Percentiles rank a stretch among this genome's conserved stretches.
Conservation (phyloP, 2,888 invertebrate genomes). For the Dastarcus helophoroides region DNA sequence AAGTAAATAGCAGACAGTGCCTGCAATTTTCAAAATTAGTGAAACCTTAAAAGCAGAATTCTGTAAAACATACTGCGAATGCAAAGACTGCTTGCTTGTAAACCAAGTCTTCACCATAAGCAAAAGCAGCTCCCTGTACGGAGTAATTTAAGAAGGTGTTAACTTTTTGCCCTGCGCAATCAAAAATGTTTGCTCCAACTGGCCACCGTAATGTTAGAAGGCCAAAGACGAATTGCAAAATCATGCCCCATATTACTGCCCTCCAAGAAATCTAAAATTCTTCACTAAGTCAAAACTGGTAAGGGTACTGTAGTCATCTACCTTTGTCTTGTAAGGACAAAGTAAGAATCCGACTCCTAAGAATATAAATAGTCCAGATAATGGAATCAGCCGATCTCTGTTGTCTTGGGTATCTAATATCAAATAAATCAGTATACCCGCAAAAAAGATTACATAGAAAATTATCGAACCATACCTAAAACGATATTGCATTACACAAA, state of each 20-base stretch:
- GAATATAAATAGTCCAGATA: slow-evolving; percentile 54
- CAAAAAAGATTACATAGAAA: slow-evolving; percentile 38
- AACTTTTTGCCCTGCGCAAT: slow-evolving; percentile 50
- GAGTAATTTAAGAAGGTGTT: slow-evolving; percentile 71
- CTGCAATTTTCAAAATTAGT: slow-evolving; percentile 41
- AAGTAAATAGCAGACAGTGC: slow-evolving; percentile 85
- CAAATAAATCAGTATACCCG: slow-evolving; percentile 46
- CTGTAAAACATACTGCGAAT: slow-evolving; percentile 56
- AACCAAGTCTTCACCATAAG: slow-evolving; percentile 64
- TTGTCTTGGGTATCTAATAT: slow-evolving; percentile 50
- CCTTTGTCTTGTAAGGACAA: slow-evolving; percentile 46
- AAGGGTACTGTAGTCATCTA: no score
- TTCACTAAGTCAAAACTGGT: background rate
- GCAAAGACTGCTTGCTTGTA: slow-evolving; percentile 57
- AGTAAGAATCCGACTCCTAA: slow-evolving; percentile 51
- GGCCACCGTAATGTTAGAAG: slow-evolving; percentile 77
- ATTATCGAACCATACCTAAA: slow-evolving; percentile 41
- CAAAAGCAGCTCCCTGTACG: slow-evolving; percentile 68
- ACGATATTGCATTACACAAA: slow-evolving; percentile 9
- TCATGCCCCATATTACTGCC: slow-evolving; percentile 66
- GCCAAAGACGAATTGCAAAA: slow-evolving; percentile 76
- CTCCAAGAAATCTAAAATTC: slow-evolving; percentile 58
- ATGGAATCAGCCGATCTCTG: slow-evolving; percentile 52
- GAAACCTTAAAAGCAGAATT: slow-evolving; percentile 1
- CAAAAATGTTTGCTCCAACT: slow-evolving; percentile 59